Base-by-base conservation (phyloP, 64 coral and sea anemone species). In the Montipora capricornis region DNA sequence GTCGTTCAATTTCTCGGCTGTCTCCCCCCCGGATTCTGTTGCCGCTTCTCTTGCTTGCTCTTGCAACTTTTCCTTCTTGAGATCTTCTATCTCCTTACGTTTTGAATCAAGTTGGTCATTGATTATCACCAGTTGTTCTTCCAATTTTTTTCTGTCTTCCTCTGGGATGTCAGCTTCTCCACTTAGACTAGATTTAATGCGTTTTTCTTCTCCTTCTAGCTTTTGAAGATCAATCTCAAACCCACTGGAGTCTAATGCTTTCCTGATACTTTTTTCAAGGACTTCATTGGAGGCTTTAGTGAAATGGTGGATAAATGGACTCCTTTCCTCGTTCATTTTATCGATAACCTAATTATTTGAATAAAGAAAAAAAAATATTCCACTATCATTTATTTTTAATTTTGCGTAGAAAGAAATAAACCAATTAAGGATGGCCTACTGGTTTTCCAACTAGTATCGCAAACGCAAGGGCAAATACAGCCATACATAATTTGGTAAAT, bases 201-300 rank as follows among this genome's bases (percentile, higher is more conserved):
- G 4, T 22, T 29, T 4, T n/a, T 10, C 29, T 4, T 74, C 19
- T 22, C 29, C 16, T 74, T 74, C n/a, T n/a, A 74, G 70, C 19
- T 74, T 20, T 24, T 74, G 5, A 4, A 29, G 6, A 16, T 74
- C 70, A 4, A 74, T n/a, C 0, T 16, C n/a, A 74, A 74, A 74
- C 7, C n/a, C 70, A 29, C 70, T 74, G 20, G 20, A 37, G 76
- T 79, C 76, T n/a, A 79, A 50, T 15, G 46, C 76, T 79, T 79
- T 79, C 48, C 17, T 79, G 15, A 79, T 79, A 2, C 6, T 3
- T 17, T 79, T 17, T 8, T 79, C 76, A 79, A 79, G 76, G 5
- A 51, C 76, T 79, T 79, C 8, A 13, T 79, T 79, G 76, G 76
- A 50, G 3, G 76, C 76, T 5, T 0, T 53, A 17, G 0, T 51